Percentiles rank a stretch among this genome's conserved stretches.
Conservation (phyloP, 2,113 vertebrate species). For the Gallinago jamesoni region DNA sequence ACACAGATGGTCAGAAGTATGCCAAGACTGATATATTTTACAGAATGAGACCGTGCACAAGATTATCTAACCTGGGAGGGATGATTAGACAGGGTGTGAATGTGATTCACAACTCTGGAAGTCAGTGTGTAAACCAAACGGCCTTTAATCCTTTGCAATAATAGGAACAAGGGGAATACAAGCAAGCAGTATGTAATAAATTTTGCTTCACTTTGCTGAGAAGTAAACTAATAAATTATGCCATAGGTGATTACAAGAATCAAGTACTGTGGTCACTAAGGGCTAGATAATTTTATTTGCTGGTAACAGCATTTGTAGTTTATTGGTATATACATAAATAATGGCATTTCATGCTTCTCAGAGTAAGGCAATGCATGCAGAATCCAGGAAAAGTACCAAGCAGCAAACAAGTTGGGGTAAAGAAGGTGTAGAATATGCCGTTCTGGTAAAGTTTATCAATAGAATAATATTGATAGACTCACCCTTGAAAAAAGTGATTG, state of each 20-base stretch:
- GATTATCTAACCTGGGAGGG: slow-evolving; percentile 19
- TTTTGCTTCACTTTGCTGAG: not conserved
- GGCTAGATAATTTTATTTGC: not conserved
- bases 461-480: not conserved
- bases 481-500: not conserved
- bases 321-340: not conserved
- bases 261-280: not conserved
- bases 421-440: not conserved
- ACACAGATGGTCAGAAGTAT: not conserved
- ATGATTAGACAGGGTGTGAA: slow-evolving; percentile 14
- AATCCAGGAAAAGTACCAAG: not conserved
- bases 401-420: not conserved
- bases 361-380: not conserved
- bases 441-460: not conserved
- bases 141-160: not conserved
- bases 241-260: not conserved
- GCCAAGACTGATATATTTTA: not conserved
- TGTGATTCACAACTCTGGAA: not conserved
- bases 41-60: not conserved
- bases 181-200: not conserved
- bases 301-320: not conserved
- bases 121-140: not conserved
- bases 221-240: not conserved
- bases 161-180: not conserved
- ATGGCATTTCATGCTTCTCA: not conserved